Conservation (phyloP, 2,797 vertebrate genomes). For the Rachycentron canadum region DNA sequence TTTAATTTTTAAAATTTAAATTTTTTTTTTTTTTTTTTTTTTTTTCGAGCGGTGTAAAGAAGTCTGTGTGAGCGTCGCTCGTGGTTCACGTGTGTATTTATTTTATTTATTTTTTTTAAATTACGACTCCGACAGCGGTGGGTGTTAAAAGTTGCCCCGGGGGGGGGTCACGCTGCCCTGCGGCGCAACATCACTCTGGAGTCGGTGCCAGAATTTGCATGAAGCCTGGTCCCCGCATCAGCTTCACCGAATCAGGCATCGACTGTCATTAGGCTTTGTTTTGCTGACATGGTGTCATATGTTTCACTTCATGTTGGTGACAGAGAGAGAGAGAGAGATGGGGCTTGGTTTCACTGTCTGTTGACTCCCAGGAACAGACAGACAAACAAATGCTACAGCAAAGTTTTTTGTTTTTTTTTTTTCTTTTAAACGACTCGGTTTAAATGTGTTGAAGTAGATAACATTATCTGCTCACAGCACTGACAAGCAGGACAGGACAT, state of each 20-base stretch:
- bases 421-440: neutral
- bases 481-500: conserved; percentile 8
- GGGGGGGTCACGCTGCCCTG: conserved; percentile 62
- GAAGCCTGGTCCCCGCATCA: conserved; percentile 32
- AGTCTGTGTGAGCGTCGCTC: conserved; percentile 31
- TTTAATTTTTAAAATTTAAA: too few relatives aligned
- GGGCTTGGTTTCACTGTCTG: neutral
- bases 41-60: conserved; percentile 35
- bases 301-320: conserved; percentile 31
- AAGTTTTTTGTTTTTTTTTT: neutral
- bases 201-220: conserved; percentile 34
- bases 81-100: conserved; percentile 7
- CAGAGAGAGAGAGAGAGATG: neutral
- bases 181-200: conserved; percentile 63
- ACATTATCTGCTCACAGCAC: conserved; percentile 46
- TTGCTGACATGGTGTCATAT: conserved; percentile 58
- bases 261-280: conserved; percentile 35
- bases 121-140: conserved; percentile 24
- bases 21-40: too few relatives aligned
- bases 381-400: neutral
- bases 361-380: conserved; percentile 1
- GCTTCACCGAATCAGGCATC: conserved; percentile 25
- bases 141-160: conserved; percentile 72
- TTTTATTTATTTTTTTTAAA: neutral
- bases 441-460: conserved; percentile 46